Conservation (phyloP, 1,140 invertebrate genomes). For the Drosophila sturtevanti region DNA sequence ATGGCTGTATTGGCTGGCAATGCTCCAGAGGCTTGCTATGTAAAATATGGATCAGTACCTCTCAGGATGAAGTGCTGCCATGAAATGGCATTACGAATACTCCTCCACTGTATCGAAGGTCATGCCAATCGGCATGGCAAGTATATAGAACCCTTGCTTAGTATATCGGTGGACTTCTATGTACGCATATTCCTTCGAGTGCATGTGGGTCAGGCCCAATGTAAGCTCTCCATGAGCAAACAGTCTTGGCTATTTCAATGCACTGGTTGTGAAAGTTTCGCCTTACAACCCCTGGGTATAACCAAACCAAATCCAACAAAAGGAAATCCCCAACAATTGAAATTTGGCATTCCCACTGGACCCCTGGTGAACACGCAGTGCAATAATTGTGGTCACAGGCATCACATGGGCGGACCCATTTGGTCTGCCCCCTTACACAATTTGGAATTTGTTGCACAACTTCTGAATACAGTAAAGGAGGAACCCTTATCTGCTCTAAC, state of each 20-base stretch:
- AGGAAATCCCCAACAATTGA: constrained; percentile 85
- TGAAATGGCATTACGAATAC: constrained; percentile 97
- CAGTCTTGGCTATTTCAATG: constrained; percentile 94
- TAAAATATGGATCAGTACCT: constrained; percentile 97
- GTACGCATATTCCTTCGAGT: constrained; percentile 96
- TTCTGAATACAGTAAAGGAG: constrained; percentile 83
- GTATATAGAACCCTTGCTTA: constrained; percentile 95
- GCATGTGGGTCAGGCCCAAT: constrained; percentile 89
- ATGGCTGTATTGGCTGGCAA: constrained; percentile 99
- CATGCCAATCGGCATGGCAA: constrained; percentile 96
- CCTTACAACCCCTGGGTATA: constrained; percentile 90
- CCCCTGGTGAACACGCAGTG: constrained; percentile 88
- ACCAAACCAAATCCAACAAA: constrained; percentile 85
- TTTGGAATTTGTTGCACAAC: constrained; percentile 87
- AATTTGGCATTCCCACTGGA: constrained; percentile 87
- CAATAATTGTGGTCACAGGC: constrained; percentile 89
- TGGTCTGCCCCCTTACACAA: constrained; percentile 95
- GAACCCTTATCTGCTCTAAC: constrained; percentile 83
- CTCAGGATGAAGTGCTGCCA: constrained; percentile 95
- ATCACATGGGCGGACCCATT: constrained; percentile 95
- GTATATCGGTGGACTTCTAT: constrained; percentile 98
- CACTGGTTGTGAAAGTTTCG: constrained; percentile 91
- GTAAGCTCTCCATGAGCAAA: constrained; percentile 93
- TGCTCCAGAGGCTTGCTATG: constrained; percentile 94
- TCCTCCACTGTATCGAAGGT: constrained; percentile 94